Base-by-base conservation (phyloP, 2,113 vertebrate species). In the Chaenocephalus aceratus region DNA sequence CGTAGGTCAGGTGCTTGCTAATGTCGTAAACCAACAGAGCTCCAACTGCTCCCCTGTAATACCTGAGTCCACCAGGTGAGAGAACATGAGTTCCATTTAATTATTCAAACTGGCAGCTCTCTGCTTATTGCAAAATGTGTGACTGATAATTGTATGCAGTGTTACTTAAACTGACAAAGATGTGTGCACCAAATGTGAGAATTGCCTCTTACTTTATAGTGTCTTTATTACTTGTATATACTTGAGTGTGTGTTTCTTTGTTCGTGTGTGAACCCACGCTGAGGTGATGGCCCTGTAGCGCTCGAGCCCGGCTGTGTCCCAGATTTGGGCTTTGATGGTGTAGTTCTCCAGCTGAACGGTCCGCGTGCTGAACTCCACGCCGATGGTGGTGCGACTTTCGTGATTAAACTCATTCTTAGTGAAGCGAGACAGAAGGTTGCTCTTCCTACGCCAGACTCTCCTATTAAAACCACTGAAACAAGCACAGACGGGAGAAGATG, bases 251-350 rank as follows among this genome's bases (percentile, higher is more conserved):
- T 78, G 53, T 70, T 58, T 61, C 46, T 46, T 21, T 79, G 79
- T 72, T 45, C 15, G 65, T 63, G 77, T 79, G 78, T 74, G 69
- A 23, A 94, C 98, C 93, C 94, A 99, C 98, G 98, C 98, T 0
- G 98, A 98, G 53, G 98, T 99, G 94, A 99, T 99, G 76, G 98
- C 97, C 0, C 97, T 93, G 94, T 99, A 99, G 7, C 98, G 96
- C 93, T 99, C 98, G 91, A 98, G 94, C 18, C 98, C 98, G 0
- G 97, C 97, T 0, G 97, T 99, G 95, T 99, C 98, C 98, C 98
- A 99, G 87, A 99, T 98, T 91, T 99, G 98, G 5, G 97, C 97
- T 88, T 98, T 99, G 83, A 99, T 91, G 68, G 90, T 90, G 0
- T 95, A 91, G 0, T 92, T 94, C 46, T 96, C 95, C 88, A 99